A percentile compares a stretch with the other conserved stretches of the same genome.
These are phyloP conservation scores for Heliothis subflexa DNA, from an alignment of 1,140 invertebrate species.

Conservation along the genomic window DNA sequence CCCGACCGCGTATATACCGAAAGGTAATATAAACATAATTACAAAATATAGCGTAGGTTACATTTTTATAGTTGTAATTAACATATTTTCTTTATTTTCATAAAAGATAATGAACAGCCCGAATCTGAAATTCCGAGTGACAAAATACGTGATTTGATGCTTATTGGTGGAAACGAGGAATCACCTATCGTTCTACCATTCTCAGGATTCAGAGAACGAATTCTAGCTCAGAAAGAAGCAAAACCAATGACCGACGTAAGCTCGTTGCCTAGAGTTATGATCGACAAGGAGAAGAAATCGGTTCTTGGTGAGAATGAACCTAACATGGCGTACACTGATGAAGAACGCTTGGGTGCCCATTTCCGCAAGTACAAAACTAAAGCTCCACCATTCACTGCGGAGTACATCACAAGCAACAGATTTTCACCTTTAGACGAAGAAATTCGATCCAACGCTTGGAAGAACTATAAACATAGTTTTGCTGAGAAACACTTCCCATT, in stretches of 20 bases:
- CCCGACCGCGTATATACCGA: constrained; percentile 64
- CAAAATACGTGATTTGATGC: constrained; percentile 75
- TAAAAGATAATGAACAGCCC: constrained; percentile 22
- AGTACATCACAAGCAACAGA: constrained; percentile 76
- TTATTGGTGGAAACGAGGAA: constrained; percentile 69
- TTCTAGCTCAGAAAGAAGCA: constrained; percentile 68
- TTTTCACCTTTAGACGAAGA: constrained; percentile 77
- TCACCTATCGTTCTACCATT: constrained; percentile 76
- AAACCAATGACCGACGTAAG: constrained; percentile 50
- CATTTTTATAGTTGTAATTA: not conserved
- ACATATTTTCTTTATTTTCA: constrained; percentile 13
- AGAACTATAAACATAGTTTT: constrained; percentile 82
- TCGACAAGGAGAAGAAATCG: constrained; percentile 81
- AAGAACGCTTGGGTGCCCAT: constrained; percentile 76
- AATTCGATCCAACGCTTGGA: constrained; percentile 76
- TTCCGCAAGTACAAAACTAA: constrained; percentile 76
- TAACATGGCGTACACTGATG: constrained; percentile 65
- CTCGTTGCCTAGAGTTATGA: constrained; percentile 53
- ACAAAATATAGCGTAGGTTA: not conserved
- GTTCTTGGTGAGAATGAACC: constrained; percentile 59
- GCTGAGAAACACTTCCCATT: constrained; percentile 79
- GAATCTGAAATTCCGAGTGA: constrained; percentile 71
- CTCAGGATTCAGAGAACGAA: constrained; percentile 78
- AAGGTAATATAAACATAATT: constrained; percentile 58
- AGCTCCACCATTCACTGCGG: constrained; percentile 72